Percentiles rank a stretch among this genome's conserved stretches.
These are phyloP conservation scores for Syngnathus rostellatus DNA, from an alignment of 2,797 vertebrate genomes.

Conservation along the genomic window DNA sequence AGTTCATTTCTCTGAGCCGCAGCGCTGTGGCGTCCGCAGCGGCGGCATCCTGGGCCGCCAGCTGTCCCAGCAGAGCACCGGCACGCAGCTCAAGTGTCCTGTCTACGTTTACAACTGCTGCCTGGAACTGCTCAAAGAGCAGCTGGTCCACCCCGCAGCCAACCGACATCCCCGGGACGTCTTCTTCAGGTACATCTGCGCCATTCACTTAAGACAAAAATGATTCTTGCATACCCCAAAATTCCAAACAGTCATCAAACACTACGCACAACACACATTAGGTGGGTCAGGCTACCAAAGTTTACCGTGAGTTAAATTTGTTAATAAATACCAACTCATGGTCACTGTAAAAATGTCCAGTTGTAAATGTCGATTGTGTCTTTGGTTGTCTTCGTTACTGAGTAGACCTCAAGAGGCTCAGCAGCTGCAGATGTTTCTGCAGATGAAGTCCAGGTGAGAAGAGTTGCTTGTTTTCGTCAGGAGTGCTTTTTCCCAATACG, in stretches of 20 bases:
- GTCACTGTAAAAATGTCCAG: not conserved
- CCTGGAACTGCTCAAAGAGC: slow-evolving; percentile 82
- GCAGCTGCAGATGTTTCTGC: slow-evolving; percentile 67
- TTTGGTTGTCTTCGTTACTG: slow-evolving; percentile 58
- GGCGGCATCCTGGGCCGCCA: slow-evolving; percentile 71
- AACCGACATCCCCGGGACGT: slow-evolving; percentile 76
- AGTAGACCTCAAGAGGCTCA: slow-evolving; percentile 68
- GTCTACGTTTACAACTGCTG: slow-evolving; percentile 94
- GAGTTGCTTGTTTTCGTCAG: not conserved
- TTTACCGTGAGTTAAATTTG: no score
- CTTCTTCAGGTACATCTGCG: slow-evolving; percentile 76
- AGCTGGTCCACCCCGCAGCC: slow-evolving; percentile 75
- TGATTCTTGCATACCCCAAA: not conserved
- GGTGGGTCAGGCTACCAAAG: no score
- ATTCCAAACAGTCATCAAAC: no score
- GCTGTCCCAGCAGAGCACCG: slow-evolving; percentile 70
- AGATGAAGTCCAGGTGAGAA: slow-evolving; percentile 70
- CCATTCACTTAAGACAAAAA: not conserved
- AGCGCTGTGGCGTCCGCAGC: slow-evolving; percentile 66
- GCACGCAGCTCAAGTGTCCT: slow-evolving; percentile 76
- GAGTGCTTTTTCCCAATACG: not conserved
- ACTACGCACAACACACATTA: no score
- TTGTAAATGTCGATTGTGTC: slow-evolving; percentile 21
- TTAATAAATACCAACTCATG: no score
- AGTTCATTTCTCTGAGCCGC: slow-evolving; percentile 70